These are phyloP conservation scores for Diabrotica undecimpunctata DNA, from an alignment of 1,140 invertebrate genomes.

Conservation along the genomic window DNA sequence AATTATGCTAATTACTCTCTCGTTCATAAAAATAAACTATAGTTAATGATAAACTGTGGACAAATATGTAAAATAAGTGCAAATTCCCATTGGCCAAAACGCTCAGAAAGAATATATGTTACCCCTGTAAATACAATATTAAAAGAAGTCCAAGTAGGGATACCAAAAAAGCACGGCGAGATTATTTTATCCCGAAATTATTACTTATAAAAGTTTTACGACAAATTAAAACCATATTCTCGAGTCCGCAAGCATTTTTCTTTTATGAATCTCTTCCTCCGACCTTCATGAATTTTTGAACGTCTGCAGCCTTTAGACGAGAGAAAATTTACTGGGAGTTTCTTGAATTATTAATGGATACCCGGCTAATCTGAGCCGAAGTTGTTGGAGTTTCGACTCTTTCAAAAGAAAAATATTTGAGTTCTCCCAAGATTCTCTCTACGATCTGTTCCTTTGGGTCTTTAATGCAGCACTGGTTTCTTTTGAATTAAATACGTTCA, in stretches of 20 bases:
- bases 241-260: not conserved
- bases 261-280: slow-evolving; percentile 8
- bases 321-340: slow-evolving; percentile 18
- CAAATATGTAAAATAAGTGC: no score
- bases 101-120: no score
- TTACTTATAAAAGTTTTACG: not conserved
- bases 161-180: no score
- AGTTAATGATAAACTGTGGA: no score
- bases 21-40: no score
- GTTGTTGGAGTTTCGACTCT: slow-evolving; percentile 15
- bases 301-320: slow-evolving; percentile 18
- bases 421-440: slow-evolving; percentile 15
- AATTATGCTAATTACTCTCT: no score
- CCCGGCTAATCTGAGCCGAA: slow-evolving; percentile 23
- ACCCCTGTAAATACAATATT: no score
- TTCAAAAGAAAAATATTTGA: slow-evolving; percentile 22
- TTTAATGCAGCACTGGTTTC: slow-evolving; percentile 1
- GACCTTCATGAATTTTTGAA: slow-evolving; percentile 18
- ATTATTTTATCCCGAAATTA: not conserved
- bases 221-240: not conserved
- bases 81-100: no score
- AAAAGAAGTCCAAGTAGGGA: no score
- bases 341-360: slow-evolving; percentile 22
- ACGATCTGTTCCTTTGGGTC: not conserved
- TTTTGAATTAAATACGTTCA: not conserved